Base-by-base conservation (phyloP, 1,140 invertebrate genomes). In the Drosophila guanche region DNA sequence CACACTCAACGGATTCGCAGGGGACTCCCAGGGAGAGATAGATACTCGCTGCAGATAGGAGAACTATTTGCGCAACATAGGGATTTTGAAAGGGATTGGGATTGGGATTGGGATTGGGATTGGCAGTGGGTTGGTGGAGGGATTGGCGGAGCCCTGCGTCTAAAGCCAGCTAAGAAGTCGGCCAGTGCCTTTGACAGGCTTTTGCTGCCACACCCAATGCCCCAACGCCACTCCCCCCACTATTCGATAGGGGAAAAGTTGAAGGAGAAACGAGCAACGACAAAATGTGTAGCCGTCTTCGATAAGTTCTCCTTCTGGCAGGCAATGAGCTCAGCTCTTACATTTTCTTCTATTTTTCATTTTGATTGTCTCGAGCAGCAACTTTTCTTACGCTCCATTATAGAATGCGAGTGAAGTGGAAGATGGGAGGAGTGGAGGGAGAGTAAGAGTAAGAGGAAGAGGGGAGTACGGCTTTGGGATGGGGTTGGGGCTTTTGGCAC, bases 151-250 rank as follows among this genome's bases (percentile, higher is more conserved):
- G 59, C n/a, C 46, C 42, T 46, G 51, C 41, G 8, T 57, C 70
- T 50, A 37, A 37, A 23, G 10, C 37, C 10, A 37, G 20, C 48
- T 57, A 58, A 60, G 53, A 54, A 42, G 40, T 63, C 56, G 56
- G 52, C 40, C 48, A 61, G 43, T 66, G 70, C 48, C 60, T 79
- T 66, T 75, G 71, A 79, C 66, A 71, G 57, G 56, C 70, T 56
- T 69, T 55, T 47, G 41, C 37, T 56, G 45, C 41, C 57, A 51
- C 22, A 25, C 57, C 57, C 56, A 16, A 40, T 4, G 22, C 22
- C 16, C 16, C 16, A 20, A 6, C 22, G 42, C 25, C 27, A 16
- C 20, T 54, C 47, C 53, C 16, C 16, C 16, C 16, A 20, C 16
- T n/a, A 20, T 20, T 27, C 41, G 22, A 61, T 48, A 23, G 37